phyloP scores from a whole-genome alignment of 2,888 invertebrate species.

The Stegana nigrithorax region DNA sequence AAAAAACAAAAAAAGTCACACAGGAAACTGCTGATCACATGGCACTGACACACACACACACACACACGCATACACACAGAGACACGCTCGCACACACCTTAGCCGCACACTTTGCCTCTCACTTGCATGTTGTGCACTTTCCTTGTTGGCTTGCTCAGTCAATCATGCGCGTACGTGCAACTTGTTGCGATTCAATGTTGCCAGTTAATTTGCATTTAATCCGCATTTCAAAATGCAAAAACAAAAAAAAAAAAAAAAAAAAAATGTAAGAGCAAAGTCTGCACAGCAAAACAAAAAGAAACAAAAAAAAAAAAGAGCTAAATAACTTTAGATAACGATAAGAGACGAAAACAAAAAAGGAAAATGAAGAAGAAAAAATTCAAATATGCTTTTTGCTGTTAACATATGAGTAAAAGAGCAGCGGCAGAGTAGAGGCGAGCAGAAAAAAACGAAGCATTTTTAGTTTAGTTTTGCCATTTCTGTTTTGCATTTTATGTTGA shows the following conservation, averaged over 20 bases:
- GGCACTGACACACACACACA: conserved; percentile 29
- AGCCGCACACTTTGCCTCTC: neutral
- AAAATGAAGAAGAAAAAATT: neutral
- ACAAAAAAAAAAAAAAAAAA: conserved; percentile 11
- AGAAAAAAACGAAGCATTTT: conserved; percentile 6
- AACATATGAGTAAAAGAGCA: too few species aligned
- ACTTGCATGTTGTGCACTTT: neutral
- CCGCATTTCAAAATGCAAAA: conserved; percentile 38
- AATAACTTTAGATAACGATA: neutral
- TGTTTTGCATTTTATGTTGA: neutral
- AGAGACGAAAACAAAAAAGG: neutral
- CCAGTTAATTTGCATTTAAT: conserved; percentile 56
- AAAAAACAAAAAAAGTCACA: neutral
- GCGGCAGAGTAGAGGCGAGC: too few species aligned
- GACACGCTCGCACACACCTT: neutral
- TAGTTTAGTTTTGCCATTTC: conserved; percentile 12
- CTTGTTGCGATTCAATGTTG: conserved; percentile 43
- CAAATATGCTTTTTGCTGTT: neutral
- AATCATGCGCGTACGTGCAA: conserved; percentile 45
- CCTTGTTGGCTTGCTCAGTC: too few species aligned
- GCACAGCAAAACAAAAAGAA: conserved; percentile 21
- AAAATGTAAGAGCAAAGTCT: conserved; percentile 32
- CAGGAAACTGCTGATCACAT: conserved; percentile 24
- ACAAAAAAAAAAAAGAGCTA: conserved; percentile 8
- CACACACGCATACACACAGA: neutral